These are phyloP conservation scores for Drosophila meridionalis DNA, from an alignment of 2,888 invertebrate genomes.

Conservation along the genomic window DNA sequence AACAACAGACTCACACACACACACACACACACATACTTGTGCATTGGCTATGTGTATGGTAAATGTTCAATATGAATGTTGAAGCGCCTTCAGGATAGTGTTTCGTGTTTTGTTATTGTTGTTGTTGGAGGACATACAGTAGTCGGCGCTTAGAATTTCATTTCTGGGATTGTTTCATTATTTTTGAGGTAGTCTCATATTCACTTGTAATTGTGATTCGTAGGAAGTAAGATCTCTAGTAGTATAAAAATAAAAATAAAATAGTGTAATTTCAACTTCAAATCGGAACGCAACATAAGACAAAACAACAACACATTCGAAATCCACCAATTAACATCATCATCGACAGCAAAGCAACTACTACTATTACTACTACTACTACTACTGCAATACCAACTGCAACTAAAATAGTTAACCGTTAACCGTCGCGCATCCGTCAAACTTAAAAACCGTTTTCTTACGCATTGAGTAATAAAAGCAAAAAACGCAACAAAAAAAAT, in stretches of 20 bases:
- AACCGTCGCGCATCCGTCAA: constrained; percentile 38
- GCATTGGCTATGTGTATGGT: constrained; percentile 1
- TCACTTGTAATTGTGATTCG: constrained; percentile 77
- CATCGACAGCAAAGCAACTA: background rate
- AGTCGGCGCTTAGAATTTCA: constrained; percentile 51
- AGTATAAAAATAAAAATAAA: constrained; percentile 63
- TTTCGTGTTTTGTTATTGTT: constrained; percentile 5
- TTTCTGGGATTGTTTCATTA: constrained; percentile 35
- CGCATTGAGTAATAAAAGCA: constrained; percentile 44
- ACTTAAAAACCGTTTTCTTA: constrained; percentile 20
- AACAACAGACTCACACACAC: constrained; percentile 3
- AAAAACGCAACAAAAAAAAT: background rate
- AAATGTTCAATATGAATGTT: background rate
- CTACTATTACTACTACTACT: background rate
- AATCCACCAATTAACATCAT: constrained; percentile 21
- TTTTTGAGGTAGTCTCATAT: constrained; percentile 38
- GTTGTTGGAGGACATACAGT: constrained; percentile 34
- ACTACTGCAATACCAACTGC: background rate
- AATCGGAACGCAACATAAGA: constrained; percentile 69
- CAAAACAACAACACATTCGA: constrained; percentile 34
- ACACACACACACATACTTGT: background rate
- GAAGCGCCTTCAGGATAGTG: background rate
- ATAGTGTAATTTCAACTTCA: constrained; percentile 59
- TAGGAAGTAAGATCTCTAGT: constrained; percentile 77
- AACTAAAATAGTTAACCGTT: constrained; percentile 28